Evolutionary conservation across 2,797 vertebrate species (phyloP).

Genomic region (Helicolenus hilgendorfi): DNA sequence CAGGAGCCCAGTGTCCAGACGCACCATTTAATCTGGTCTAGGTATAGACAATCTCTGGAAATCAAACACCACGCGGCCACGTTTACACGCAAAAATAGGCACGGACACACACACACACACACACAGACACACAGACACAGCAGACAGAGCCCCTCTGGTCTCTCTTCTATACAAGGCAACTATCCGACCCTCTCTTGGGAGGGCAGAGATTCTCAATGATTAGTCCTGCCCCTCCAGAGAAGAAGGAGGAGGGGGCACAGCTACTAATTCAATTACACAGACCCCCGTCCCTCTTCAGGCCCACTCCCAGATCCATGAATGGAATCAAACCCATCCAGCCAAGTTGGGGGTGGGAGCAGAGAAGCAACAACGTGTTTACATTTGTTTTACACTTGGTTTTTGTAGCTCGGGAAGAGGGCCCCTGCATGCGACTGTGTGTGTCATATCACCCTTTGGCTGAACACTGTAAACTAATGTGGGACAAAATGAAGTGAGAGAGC

Average conservation of each 20-base stretch:
- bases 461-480: slow-evolving; percentile 5
- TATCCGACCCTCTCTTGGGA: slow-evolving; percentile 71
- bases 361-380: slow-evolving; percentile 64
- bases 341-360: slow-evolving; percentile 6
- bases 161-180: slow-evolving; percentile 85
- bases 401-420: not conserved
- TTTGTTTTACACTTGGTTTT: slow-evolving; percentile 42
- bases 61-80: slow-evolving; percentile 70
- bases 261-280: slow-evolving; percentile 78
- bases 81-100: slow-evolving; percentile 56
- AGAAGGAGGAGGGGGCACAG: not conserved
- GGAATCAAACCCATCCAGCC: slow-evolving; percentile 54
- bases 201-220: slow-evolving; percentile 75
- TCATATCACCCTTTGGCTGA: slow-evolving; percentile 1
- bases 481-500: not conserved
- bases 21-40: slow-evolving; percentile 69
- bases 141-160: slow-evolving; percentile 32
- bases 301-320: slow-evolving; percentile 69
- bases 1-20: slow-evolving; percentile 67
- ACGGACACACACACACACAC: slow-evolving; percentile 1
- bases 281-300: slow-evolving; percentile 14
- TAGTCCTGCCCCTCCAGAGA: slow-evolving; percentile 60
- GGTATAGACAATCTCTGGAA: slow-evolving; percentile 71
- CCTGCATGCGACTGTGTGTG: not conserved
- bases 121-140: slow-evolving; percentile 3